A percentile compares a stretch with the other conserved stretches of the same genome.
Evolutionary conservation across 2,888 invertebrate genomes (phyloP).

Genomic region (Quadroppia sp.): DNA sequence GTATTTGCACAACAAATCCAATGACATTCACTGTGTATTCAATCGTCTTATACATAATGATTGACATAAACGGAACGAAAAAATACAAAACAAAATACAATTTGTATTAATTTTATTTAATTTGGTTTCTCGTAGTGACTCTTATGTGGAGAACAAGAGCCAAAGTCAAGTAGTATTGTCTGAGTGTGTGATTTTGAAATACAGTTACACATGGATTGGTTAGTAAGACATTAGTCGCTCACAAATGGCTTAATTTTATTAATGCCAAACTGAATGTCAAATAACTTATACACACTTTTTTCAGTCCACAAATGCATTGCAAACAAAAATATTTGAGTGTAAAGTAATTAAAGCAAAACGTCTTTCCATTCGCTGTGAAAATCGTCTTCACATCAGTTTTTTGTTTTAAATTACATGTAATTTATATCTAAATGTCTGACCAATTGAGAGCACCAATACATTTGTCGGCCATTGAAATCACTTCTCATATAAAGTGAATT

Average conservation of each 20-base stretch:
- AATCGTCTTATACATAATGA: too few relatives aligned
- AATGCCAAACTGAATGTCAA: conserved; percentile 1
- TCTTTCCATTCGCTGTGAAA: conserved; percentile 5
- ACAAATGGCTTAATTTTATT: conserved; percentile 26
- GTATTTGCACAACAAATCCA: too few relatives aligned
- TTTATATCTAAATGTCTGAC: not conserved
- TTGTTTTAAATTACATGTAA: not conserved
- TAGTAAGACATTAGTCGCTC: conserved; percentile 10
- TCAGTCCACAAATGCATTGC: not conserved
- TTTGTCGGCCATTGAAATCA: too few relatives aligned
- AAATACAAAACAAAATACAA: too few relatives aligned
- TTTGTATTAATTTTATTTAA: too few relatives aligned
- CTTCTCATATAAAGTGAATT: too few relatives aligned
- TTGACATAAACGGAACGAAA: too few relatives aligned
- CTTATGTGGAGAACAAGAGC: too few relatives aligned
- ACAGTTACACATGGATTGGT: conserved; percentile 4
- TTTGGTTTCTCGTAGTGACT: too few relatives aligned
- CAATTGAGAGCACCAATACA: too few relatives aligned
- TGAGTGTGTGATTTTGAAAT: not conserved
- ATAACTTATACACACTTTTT: not conserved
- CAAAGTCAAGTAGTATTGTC: not conserved
- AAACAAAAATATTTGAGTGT: not conserved
- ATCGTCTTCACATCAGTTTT: not conserved
- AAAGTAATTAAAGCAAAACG: conserved; percentile 10
- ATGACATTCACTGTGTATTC: too few relatives aligned